Evolutionary conservation across 1,140 invertebrate genomes (phyloP).

Genomic region (Arion vulgaris): DNA sequence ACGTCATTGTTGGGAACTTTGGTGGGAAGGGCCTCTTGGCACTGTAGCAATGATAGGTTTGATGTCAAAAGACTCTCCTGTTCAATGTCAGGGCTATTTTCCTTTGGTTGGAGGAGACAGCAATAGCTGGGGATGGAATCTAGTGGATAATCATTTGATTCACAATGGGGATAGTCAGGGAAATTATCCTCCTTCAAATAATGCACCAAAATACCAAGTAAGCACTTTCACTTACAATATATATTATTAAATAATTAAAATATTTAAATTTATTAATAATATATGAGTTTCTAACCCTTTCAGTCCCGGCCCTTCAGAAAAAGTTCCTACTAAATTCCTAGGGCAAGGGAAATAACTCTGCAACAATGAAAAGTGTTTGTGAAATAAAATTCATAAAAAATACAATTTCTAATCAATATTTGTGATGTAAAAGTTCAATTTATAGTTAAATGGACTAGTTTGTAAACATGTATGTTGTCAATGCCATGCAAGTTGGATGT

Average conservation of each 20-base stretch:
- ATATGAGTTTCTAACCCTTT: too few relatives aligned
- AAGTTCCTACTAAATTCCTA: too few relatives aligned
- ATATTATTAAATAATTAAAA: neutral
- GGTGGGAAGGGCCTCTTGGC: conserved; percentile 97
- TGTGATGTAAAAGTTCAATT: neutral
- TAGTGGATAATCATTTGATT: conserved; percentile 96
- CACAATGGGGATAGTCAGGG: conserved; percentile 97
- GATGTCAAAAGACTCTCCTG: conserved; percentile 92
- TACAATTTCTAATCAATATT: too few relatives aligned
- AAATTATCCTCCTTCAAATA: conserved; percentile 95
- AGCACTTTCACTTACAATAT: too few relatives aligned
- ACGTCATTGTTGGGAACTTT: conserved; percentile 97
- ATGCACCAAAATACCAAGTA: conserved; percentile 98
- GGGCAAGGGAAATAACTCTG: too few relatives aligned
- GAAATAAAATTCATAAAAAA: too few relatives aligned
- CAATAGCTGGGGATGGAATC: conserved; percentile 99
- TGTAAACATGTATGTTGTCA: too few relatives aligned
- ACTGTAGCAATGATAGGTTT: conserved; percentile 79
- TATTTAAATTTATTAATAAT: neutral
- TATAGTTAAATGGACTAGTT: neutral
- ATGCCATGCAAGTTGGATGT: too few relatives aligned
- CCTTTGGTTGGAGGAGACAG: conserved; percentile 94
- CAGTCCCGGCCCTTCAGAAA: too few relatives aligned
- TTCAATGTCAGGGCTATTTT: conserved; percentile 93
- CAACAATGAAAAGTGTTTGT: too few relatives aligned